Conservation (phyloP, 2,888 invertebrate genomes). For the Volucella zonaria region DNA sequence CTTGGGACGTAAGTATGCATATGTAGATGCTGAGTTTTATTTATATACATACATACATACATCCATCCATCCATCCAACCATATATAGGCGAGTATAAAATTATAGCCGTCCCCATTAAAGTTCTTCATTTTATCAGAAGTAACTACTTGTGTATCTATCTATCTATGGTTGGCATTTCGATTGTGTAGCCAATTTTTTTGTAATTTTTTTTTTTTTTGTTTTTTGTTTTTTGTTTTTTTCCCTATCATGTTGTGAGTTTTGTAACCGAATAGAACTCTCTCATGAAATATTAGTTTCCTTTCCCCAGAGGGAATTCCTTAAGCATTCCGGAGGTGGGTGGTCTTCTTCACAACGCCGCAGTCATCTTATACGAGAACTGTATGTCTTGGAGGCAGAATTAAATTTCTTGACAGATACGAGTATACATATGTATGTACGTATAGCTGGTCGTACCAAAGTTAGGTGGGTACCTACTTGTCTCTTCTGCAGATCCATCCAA, state of each 20-base stretch:
- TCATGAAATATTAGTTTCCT: slow-evolving; percentile 73
- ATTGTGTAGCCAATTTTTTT: slow-evolving; percentile 72
- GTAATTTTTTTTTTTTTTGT: slow-evolving; percentile 11
- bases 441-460: background rate
- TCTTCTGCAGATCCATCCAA: slow-evolving; percentile 4
- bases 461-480: background rate
- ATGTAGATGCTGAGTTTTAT: slow-evolving; percentile 34
- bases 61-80: too few species aligned
- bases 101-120: slow-evolving; percentile 43
- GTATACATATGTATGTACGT: too few species aligned
- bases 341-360: slow-evolving; percentile 43
- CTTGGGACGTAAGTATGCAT: background rate
- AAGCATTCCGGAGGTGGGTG: slow-evolving; percentile 61
- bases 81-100: background rate
- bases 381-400: slow-evolving; percentile 71
- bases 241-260: too few species aligned
- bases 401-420: slow-evolving; percentile 68
- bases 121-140: slow-evolving; percentile 64
- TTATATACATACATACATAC: slow-evolving; percentile 30
- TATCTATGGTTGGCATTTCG: slow-evolving; percentile 70
- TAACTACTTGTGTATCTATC: slow-evolving; percentile 74
- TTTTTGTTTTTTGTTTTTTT: too few species aligned
- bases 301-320: slow-evolving; percentile 61
- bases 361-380: slow-evolving; percentile 46
- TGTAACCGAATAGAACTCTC: slow-evolving; percentile 12